phyloP scores from a whole-genome alignment of 2,797 vertebrate species.

The Enoplosus armatus region DNA sequence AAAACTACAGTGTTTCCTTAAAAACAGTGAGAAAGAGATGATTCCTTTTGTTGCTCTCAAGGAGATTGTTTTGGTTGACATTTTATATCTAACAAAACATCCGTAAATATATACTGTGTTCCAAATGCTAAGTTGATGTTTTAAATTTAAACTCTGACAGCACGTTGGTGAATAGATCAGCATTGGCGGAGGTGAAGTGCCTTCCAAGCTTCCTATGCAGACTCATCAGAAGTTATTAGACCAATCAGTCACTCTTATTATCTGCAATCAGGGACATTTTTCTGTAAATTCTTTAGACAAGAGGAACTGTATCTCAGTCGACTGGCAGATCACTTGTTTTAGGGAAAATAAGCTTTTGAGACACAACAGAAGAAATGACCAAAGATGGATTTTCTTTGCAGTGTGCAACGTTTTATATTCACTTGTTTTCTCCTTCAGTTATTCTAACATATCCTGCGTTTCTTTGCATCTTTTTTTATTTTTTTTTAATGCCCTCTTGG shows the following conservation, averaged over 20 bases:
- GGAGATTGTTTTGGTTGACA: constrained; percentile 9
- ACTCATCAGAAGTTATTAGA: not conserved
- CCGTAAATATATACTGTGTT: not conserved
- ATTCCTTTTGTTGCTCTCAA: constrained; percentile 3
- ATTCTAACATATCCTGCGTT: not conserved
- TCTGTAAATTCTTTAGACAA: not conserved
- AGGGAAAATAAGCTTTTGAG: not conserved
- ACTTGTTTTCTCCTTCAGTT: not conserved
- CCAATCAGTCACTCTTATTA: not conserved
- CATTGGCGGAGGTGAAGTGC: constrained; percentile 44
- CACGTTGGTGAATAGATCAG: not conserved
- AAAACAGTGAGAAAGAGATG: constrained; percentile 11
- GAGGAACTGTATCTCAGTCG: not conserved
- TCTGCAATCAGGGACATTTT: constrained; percentile 14
- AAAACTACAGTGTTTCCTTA: constrained; percentile 5
- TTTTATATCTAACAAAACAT: not conserved
- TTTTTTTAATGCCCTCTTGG: not conserved
- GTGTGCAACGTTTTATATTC: constrained; percentile 33
- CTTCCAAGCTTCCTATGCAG: constrained; percentile 62
- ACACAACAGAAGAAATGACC: constrained; percentile 9
- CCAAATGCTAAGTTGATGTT: not conserved
- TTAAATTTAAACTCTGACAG: not conserved
- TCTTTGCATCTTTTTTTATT: constrained; percentile 11
- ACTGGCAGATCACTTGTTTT: not conserved
- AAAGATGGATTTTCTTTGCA: constrained; percentile 31